phyloP scores from a whole-genome alignment of 2,113 vertebrate genomes.

The Tragelaphus strepsiceros region DNA sequence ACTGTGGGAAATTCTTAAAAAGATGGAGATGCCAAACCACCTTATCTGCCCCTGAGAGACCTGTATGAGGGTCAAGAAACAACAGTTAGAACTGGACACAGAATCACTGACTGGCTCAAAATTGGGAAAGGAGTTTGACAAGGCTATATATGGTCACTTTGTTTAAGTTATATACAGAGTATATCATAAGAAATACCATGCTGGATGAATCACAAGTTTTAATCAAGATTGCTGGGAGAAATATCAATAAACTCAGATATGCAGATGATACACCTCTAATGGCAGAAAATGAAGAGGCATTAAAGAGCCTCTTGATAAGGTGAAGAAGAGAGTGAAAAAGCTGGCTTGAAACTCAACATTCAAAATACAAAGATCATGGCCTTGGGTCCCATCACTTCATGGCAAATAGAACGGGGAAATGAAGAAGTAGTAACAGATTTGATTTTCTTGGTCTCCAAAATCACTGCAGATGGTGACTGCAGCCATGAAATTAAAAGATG shows the following conservation, averaged over 20 bases:
- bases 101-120: neutral
- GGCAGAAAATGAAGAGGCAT: neutral
- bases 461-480: neutral
- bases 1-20: neutral
- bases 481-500: neutral
- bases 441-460: neutral
- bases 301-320: neutral
- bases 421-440: neutral
- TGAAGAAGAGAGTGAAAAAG: neutral
- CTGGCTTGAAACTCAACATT: neutral
- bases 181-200: neutral
- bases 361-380: neutral
- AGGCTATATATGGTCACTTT: neutral
- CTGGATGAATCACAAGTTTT: neutral
- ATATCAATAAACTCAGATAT: neutral
- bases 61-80: neutral
- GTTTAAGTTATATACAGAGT: neutral
- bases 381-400: neutral
- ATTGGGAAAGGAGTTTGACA: neutral
- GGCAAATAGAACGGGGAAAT: accelerated
- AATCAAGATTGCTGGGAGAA: neutral
- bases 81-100: neutral
- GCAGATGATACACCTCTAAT: neutral
- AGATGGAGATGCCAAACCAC: neutral
- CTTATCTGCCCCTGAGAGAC: neutral